A percentile compares a stretch with the other conserved stretches of the same genome.
These are phyloP conservation scores for Drusus annulatus DNA, from an alignment of 1,140 invertebrate genomes.

Conservation along the genomic window DNA sequence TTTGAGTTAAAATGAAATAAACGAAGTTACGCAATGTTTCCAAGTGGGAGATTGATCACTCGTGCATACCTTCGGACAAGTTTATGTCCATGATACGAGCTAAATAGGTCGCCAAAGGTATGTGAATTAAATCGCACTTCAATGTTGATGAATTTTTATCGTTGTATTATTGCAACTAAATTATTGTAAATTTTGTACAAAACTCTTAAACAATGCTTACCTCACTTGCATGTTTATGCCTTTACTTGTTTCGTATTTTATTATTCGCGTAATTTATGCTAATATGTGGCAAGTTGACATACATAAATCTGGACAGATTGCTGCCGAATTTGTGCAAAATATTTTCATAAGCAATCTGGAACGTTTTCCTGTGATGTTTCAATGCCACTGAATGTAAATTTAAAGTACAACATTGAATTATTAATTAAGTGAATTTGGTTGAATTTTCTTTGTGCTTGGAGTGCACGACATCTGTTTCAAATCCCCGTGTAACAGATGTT, in stretches of 20 bases:
- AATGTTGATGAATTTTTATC: slow-evolving; percentile 25
- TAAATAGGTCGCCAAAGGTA: slow-evolving; percentile 43
- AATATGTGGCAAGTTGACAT: background rate
- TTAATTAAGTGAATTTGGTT: no score
- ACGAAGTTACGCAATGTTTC: slow-evolving; percentile 45
- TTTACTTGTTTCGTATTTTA: background rate
- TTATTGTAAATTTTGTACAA: background rate
- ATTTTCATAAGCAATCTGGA: no score
- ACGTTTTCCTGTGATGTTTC: no score
- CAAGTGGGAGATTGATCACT: slow-evolving; percentile 22
- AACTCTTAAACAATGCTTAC: background rate
- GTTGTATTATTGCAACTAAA: background rate
- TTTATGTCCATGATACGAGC: slow-evolving; percentile 35
- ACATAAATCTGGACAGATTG: no score
- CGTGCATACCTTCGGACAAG: slow-evolving; percentile 35
- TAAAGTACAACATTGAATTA: no score
- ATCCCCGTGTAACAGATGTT: no score
- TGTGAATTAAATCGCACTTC: slow-evolving; percentile 26
- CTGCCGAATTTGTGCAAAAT: no score
- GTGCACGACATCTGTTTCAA: no score
- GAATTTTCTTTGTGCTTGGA: no score
- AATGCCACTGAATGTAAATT: no score
- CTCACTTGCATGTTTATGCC: no score
- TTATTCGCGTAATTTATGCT: background rate
- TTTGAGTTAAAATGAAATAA: slow-evolving; percentile 51